Base-by-base conservation (phyloP, 2,888 invertebrate species). In the Coecobrya sp. region DNA sequence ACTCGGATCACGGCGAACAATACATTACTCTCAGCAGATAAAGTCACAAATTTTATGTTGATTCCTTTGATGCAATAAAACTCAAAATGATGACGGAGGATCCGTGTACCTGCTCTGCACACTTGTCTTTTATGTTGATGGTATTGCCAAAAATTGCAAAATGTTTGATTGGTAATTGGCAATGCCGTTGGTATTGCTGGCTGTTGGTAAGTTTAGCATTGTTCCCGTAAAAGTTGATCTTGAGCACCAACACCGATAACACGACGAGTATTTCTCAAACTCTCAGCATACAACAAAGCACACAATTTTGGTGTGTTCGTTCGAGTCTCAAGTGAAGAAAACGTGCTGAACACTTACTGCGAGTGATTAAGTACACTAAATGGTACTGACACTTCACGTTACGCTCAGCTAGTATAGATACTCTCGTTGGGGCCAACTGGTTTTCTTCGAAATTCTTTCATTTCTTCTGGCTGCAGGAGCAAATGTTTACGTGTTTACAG, bases 171-270 rank as follows among this genome's bases (percentile, higher is more conserved):
- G 81, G 81, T 81, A 81, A 81, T 81, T 81, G 55, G 45, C 49
- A 79, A 79, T 79, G 16, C 79, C 79, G 81, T 81, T 25, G 76
- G 45, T 73, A 4, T 73, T 42, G 25, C 42, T 73, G 36, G n/a
- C 42, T n/a, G 30, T 30, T 65, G 27, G 3, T 22, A 2, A 36
- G 36, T 81, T 52, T 73, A 19, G 59, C 30, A 8, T 36, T 49
- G 81, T 81, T 45, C 76, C 76, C 76, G 76, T 76, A 76, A 76
- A 76, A 76, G 76, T 76, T 76, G 42, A 73, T 73, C 13, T n/a
- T 49, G 22, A 36, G 49, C 49, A 76, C 76, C 19, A 49, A 10
- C 19, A 49, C 27, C n/a, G 42, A 45, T 25, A 49, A 30, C 68
- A 68, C 10, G 27, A 30, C 13, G 27, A n/a, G 1, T 13, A 13